A percentile compares a stretch with the other conserved stretches of the same genome.
Conservation (phyloP, 2,797 vertebrate species). For the Helostoma temminkii region DNA sequence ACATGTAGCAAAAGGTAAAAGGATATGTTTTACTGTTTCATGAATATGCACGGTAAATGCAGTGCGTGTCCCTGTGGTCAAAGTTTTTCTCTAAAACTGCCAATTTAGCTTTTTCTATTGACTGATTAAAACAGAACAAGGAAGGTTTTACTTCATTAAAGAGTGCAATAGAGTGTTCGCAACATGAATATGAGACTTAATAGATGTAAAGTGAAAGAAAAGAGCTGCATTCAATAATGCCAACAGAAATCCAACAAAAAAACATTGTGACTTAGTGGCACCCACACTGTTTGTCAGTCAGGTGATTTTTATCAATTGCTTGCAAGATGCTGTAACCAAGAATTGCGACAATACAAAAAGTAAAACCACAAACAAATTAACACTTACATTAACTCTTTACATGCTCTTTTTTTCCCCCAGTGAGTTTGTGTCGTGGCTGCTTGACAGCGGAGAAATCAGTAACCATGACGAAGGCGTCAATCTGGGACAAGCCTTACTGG, state of each 20-base stretch:
- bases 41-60: constrained; percentile 6
- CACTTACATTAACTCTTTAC: neutral
- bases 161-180: neutral
- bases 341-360: neutral
- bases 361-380: neutral
- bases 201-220: neutral
- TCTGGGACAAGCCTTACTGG: constrained; percentile 95
- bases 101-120: constrained; percentile 4
- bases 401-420: constrained; percentile 83
- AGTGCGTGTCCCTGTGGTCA: constrained; percentile 23
- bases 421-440: constrained; percentile 97
- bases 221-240: neutral
- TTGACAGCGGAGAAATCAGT: constrained; percentile 97
- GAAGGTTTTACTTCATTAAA: neutral
- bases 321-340: neutral
- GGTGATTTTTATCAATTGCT: neutral
- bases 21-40: no score
- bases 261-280: neutral
- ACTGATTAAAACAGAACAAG: neutral
- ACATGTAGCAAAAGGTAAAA: no score
- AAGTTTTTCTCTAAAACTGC: constrained; percentile 24
- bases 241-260: neutral
- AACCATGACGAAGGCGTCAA: constrained; percentile 98
- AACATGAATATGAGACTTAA: neutral
- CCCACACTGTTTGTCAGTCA: neutral